Percentiles rank a stretch among this genome's conserved stretches.
These are phyloP conservation scores for Cydia splendana DNA, from an alignment of 1,140 invertebrate species.

Conservation along the genomic window DNA sequence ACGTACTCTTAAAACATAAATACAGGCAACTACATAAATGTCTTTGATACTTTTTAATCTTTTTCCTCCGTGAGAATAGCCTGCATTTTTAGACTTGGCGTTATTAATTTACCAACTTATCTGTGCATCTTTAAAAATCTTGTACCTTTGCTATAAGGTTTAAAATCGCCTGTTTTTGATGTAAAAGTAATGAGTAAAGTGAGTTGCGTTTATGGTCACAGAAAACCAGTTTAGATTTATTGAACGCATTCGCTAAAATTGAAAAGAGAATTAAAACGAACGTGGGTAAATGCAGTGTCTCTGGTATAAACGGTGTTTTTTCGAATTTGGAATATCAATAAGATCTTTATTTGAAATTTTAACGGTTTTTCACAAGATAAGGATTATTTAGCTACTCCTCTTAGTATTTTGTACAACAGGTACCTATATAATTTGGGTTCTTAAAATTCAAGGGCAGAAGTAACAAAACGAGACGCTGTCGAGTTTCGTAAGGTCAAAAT, in stretches of 20 bases:
- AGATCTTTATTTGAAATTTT: not conserved
- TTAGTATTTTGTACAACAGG: no score
- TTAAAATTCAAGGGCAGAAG: no score
- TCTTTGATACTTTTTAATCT: constrained; percentile 24
- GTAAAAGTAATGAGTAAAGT: not conserved
- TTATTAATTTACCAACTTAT: constrained; percentile 3
- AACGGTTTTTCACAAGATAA: no score
- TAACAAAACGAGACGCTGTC: no score
- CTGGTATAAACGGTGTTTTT: not conserved
- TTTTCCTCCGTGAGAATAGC: constrained; percentile 8
- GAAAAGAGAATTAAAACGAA: constrained; percentile 23
- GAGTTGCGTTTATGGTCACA: constrained; percentile 25
- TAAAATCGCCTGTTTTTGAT: not conserved
- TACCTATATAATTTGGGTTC: no score
- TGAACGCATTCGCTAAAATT: constrained; percentile 31
- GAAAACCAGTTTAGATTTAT: constrained; percentile 31
- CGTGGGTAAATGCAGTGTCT: constrained; percentile 24
- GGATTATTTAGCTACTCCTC: no score
- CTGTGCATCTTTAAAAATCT: not conserved
- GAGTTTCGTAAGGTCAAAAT: no score
- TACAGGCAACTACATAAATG: not conserved
- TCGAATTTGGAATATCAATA: not conserved
- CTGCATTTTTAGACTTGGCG: constrained; percentile 21
- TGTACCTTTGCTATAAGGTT: not conserved
- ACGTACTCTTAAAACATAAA: not conserved